Evolutionary conservation across 37 sponge, comb jelly and placozoan genomes (phyloP), one percentile per base, ranked within the genome.

Genomic region (Sycon ciliatum): DNA sequence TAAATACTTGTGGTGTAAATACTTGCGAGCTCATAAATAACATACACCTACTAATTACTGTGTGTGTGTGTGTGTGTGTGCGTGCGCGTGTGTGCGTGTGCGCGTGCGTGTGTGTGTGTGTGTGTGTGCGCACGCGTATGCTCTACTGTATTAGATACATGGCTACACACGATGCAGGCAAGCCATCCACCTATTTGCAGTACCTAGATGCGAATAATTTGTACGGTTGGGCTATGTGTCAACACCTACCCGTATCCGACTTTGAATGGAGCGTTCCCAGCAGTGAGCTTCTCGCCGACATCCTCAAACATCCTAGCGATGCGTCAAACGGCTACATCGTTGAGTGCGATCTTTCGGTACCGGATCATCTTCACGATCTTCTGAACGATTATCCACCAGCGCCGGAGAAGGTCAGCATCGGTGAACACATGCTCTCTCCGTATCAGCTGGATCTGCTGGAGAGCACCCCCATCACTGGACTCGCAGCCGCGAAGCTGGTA

Each of bases 131-230:
- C n/a, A n/a, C n/a, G n/a, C n/a, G n/a, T n/a, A n/a, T n/a, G n/a
- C n/a, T n/a, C n/a, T n/a, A n/a, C n/a, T n/a, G n/a, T n/a, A n/a
- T n/a, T n/a, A n/a, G n/a, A n/a, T n/a, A n/a, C n/a, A n/a, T n/a
- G n/a, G n/a, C n/a, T n/a, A n/a, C n/a, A n/a, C n/a, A n/a, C n/a
- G n/a, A n/a, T n/a, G n/a, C n/a, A n/a, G n/a, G n/a, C n/a, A n/a
- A n/a, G n/a, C 5, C 40, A 3, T 39, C 46, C 11, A 26, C 69
- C 20, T 68, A 42, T n/a, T 42, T 68, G 3, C 4, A 68, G 4
- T 68, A 68, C 31, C 30, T 68, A 11, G 69, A 68, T 68, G 69
- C 69, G 3, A 68, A 68, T 24, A 68, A 68, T 38, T 30, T 68
- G 6, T 68, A 68, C 27, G 69, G 69, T 27, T 42, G 52, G 31